phyloP scores from a whole-genome alignment of 2,888 invertebrate genomes.

The Erebia aethiops region DNA sequence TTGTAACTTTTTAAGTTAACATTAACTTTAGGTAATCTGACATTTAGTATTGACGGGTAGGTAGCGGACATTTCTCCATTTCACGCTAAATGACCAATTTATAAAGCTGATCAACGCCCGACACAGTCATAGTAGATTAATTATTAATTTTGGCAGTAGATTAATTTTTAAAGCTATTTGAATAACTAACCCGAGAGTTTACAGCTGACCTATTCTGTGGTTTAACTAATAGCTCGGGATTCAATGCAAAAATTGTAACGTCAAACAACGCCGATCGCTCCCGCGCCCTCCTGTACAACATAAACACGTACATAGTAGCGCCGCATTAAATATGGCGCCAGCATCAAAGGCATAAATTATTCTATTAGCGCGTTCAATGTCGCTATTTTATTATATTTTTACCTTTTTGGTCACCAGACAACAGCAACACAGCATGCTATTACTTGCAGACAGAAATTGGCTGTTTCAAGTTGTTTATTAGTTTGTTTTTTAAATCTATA shows the following conservation, averaged over 20 bases:
- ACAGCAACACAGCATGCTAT: not conserved
- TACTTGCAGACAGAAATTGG: conserved; percentile 3
- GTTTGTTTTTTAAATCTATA: not conserved
- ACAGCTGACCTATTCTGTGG: no score
- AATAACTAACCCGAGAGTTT: no score
- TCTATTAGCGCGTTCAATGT: conserved; percentile 22
- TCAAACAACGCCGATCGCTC: not conserved
- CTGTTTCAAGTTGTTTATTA: not conserved
- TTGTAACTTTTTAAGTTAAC: no score
- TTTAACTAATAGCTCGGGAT: not conserved
- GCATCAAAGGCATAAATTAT: conserved; percentile 23
- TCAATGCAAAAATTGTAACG: not conserved
- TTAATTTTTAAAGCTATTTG: no score
- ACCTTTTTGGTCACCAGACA: conserved; percentile 7
- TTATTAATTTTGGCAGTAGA: no score
- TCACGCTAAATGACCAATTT: no score
- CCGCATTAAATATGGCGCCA: conserved; percentile 10
- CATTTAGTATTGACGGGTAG: no score
- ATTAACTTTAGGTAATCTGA: no score
- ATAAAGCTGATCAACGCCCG: no score
- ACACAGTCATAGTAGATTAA: no score
- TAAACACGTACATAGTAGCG: not conserved
- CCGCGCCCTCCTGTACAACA: not conserved
- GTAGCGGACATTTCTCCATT: no score
- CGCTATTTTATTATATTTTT: conserved; percentile 16